phyloP scores from a whole-genome alignment of 2,113 vertebrate genomes.

The Heptranchias perlo region DNA sequence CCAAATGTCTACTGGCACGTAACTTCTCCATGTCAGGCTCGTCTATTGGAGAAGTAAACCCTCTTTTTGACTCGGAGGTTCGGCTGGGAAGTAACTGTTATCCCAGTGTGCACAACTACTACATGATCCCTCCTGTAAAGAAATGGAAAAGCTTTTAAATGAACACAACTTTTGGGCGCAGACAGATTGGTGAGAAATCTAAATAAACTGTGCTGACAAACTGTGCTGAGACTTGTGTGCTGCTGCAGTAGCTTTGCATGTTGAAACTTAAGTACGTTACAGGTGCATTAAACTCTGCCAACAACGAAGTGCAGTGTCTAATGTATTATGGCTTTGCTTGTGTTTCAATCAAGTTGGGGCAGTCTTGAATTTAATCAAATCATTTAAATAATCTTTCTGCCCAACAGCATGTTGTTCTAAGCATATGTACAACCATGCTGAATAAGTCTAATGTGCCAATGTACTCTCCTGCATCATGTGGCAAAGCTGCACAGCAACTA shows the following conservation, averaged over 20 bases:
- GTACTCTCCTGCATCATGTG: background rate
- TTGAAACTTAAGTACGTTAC: background rate
- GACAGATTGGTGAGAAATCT: background rate
- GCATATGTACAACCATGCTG: background rate
- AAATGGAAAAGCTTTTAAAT: slow-evolving; percentile 23
- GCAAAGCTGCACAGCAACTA: background rate
- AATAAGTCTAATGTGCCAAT: background rate
- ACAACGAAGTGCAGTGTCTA: background rate
- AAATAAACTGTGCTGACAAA: slow-evolving; percentile 29
- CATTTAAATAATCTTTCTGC: background rate
- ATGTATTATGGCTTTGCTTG: background rate
- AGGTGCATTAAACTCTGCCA: background rate
- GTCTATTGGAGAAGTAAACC: background rate
- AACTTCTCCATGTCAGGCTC: background rate
- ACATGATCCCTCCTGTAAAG: background rate
- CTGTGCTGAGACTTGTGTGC: background rate
- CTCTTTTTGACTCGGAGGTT: too few relatives aligned
- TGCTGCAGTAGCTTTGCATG: background rate
- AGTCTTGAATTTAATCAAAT: background rate
- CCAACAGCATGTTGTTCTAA: background rate
- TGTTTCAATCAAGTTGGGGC: background rate
- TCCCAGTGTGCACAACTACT: background rate
- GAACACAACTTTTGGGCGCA: background rate
- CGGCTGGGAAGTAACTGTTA: background rate
- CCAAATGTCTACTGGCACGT: background rate